Percentiles rank a stretch among this genome's conserved stretches.
These are phyloP conservation scores for Trogon surrucura DNA, from an alignment of 2,113 vertebrate species.

Conservation along the genomic window DNA sequence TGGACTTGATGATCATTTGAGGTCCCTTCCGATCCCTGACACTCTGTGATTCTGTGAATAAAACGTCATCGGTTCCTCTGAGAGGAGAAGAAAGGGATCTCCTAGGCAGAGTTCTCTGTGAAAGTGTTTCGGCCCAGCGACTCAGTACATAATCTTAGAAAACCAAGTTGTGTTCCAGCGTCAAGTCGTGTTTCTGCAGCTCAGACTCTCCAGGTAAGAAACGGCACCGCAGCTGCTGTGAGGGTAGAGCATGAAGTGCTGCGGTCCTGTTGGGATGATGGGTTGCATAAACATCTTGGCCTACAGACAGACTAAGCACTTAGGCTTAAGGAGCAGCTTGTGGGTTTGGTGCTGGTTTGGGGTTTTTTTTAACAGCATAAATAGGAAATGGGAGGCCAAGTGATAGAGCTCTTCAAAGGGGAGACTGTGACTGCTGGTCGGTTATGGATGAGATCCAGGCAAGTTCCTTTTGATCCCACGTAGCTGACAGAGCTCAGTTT, in stretches of 20 bases:
- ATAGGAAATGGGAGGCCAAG: not conserved
- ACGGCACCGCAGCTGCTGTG: not conserved
- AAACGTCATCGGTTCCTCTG: rapidly evolving
- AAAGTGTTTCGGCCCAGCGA: not conserved
- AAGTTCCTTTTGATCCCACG: not conserved
- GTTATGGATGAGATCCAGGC: not conserved
- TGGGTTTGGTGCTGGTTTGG: not conserved
- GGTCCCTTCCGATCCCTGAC: no score
- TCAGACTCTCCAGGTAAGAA: not conserved
- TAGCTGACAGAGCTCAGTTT: not conserved
- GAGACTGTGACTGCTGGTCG: not conserved
- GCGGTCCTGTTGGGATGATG: not conserved
- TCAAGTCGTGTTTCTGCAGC: not conserved
- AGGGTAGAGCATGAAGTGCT: not conserved
- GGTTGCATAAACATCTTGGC: not conserved
- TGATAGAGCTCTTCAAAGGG: not conserved
- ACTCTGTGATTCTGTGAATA: no score
- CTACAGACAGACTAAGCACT: not conserved
- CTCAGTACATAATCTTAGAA: not conserved
- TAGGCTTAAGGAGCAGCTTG: not conserved
- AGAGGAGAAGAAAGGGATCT: not conserved
- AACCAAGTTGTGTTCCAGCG: not conserved
- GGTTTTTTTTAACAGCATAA: not conserved
- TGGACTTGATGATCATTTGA: no score
- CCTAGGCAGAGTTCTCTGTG: not conserved